Base-by-base conservation (phyloP, 2,113 vertebrate species). In the Paradisaea rubra region DNA sequence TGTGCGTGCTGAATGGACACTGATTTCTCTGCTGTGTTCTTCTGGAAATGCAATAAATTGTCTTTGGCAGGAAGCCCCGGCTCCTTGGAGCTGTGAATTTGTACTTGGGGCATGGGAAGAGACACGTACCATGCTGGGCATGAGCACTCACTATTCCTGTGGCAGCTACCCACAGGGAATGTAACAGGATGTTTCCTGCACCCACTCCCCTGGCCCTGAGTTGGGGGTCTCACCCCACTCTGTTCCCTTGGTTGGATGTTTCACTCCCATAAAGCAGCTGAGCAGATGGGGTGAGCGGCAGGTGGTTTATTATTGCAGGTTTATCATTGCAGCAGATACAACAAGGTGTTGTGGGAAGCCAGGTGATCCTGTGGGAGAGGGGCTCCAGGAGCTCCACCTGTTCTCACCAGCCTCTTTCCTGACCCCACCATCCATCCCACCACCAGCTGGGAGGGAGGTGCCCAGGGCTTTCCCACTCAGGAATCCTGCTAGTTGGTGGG, bases 41-140 rank as follows among this genome's bases (percentile, higher is more conserved):
- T 66, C 66, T 94, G 86, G 69, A 93, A 93, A 96, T 49, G 54
- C 81, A 97, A 96, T 96, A 96, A 96, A 97, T 82, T 15, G 22
- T 33, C 28, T 94, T 91, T 84, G 88, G 78, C 89, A 93, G 70
- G 71, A 89, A 82, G 88, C 78, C 88, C 60, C 4, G 1, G 63
- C 69, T 94, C 69, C 52, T 91, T 1, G 4, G 18, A 49, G 80
- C 91, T 93, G 82, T 90, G 80, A 80, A 37, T 92, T 92, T 89
- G 74, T 95, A 49, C 86, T 82, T 13, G 5, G 49, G 59, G 70
- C 89, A 56, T 66, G 63, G 65, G 44, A 90, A 88, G 65, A 65
- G 57, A 59, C 87, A 94, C 28, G 41, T 86, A 41, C 14, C 1
- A 8, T 64, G 85, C 76, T 74, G 86, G 70, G 80, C 37, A 63